Conservation (phyloP, 2,113 vertebrate species). For the Brachionichthys hirsutus region DNA sequence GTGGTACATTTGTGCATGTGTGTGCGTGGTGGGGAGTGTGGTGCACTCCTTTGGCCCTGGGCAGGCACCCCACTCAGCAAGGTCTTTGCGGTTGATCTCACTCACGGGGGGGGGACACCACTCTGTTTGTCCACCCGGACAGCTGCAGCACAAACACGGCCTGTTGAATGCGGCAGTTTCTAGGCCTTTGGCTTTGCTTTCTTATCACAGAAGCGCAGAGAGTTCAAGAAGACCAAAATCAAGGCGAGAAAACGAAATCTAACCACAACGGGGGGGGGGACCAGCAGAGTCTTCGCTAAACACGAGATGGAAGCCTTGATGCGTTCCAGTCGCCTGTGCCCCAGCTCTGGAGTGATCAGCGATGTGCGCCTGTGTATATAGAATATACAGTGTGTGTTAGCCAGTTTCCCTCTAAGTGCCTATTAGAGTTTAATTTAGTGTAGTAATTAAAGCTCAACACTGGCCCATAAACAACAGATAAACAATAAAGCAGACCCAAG, state of each 20-base stretch:
- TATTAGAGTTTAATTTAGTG: slow-evolving; percentile 99
- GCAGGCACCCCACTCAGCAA: slow-evolving; percentile 58
- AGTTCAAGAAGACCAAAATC: slow-evolving; percentile 4
- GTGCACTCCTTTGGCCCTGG: slow-evolving; percentile 53
- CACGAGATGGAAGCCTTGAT: slow-evolving; percentile 65
- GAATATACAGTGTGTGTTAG: slow-evolving; percentile 62
- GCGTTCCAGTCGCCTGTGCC: slow-evolving; percentile 45
- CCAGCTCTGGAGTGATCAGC: slow-evolving; percentile 70
- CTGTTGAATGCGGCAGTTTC: slow-evolving; percentile 54
- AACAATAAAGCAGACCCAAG: slow-evolving; percentile 94
- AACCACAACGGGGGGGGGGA: slow-evolving; percentile 34
- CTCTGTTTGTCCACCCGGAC: slow-evolving; percentile 34
- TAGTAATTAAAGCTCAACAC: slow-evolving; percentile 99
- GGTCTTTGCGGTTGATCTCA: slow-evolving; percentile 68
- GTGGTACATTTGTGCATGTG: slow-evolving; percentile 60
- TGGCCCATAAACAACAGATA: slow-evolving; percentile 99
- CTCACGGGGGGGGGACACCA: slow-evolving; percentile 60
- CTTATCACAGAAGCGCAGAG: slow-evolving; percentile 13
- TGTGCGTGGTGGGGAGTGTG: slow-evolving; percentile 41
- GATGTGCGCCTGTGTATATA: slow-evolving; percentile 72
- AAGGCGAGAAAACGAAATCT: slow-evolving; percentile 16
- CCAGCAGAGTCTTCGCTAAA: slow-evolving; percentile 40
- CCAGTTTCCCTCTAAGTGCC: slow-evolving; percentile 91
- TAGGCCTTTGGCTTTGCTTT: slow-evolving; percentile 26
- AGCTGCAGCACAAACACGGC: slow-evolving; percentile 38